Base-by-base conservation (phyloP, 2,888 invertebrate species). In the Machimus rusticus region DNA sequence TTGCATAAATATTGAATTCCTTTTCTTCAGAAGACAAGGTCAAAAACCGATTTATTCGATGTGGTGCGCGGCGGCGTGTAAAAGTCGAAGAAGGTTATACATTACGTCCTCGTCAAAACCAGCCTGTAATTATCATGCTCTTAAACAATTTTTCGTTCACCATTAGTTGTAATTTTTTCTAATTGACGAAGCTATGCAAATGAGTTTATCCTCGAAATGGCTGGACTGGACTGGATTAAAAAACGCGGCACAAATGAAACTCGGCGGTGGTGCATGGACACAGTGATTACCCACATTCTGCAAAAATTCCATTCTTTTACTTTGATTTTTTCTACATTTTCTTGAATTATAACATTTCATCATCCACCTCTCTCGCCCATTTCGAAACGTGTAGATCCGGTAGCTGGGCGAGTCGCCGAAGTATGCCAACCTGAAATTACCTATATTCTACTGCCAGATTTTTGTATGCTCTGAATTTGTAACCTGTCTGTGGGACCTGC, bases 391-490 rank as follows among this genome's bases (percentile, higher is more conserved):
- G 85, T 85, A 85, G 85, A 85, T 85, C 85, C 85, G n/a, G 85
- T 85, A 85, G 85, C 74, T 43, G 46, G 51, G 74, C 31, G 43
- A 85, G 66, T 46, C 85, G 31, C 34, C 46, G 85, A 74, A 85
- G 85, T 46, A 85, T 85, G 85, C 85, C 74, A 85, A 85, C 85
- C 74, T 74, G 74, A 85, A 85, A 85, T 85, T 85, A 82, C 14
- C 55, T 57, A 74, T 85, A 74, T 74, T 31, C 34, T 74, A 46
- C 85, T 74, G n/a, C 28, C 74, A 46, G 85, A 85, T 39, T 85
- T 46, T 74, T 74, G 85, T 74, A 66, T 66, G 85, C 43, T 55
- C 85, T 43, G 85, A 85, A 85, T 85, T 85, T 31, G 74, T 85
- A 74, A 43, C 74, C 46, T 74, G 74, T 74, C 16, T 16, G 66